Evolutionary conservation across 1,140 invertebrate genomes (phyloP), one percentile per base, ranked within the genome.

Genomic region (Doryteuthis pealeii): DNA sequence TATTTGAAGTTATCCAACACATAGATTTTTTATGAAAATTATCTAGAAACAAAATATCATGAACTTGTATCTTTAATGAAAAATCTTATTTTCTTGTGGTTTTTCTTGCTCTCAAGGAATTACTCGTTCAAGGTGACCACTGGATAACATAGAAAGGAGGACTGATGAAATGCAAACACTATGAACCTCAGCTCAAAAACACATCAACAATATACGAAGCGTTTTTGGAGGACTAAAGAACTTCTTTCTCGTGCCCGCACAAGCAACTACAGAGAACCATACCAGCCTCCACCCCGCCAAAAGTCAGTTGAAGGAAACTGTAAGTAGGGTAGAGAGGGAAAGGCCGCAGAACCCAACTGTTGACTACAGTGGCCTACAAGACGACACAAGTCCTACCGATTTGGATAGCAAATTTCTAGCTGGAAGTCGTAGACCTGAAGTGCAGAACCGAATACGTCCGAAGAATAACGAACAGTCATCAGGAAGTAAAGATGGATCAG

Each of bases 121-220:
- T 99, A 5, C 88, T 93, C 22, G 91, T 92, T 75, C 96, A 99
- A 89, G 89, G 95, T 54, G 96, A 99, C 86, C 94, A 86, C 88
- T 99, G 5, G 92, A 97, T 86, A 93, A 93, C 86, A 95, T 95
- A 0, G 95, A 96, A 81, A 92, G 91, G 81, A 92, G 95, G 79
- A 89, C 97, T 54, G 96, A 97, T 86, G 93, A 95, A 84, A 98
- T 69, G 96, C 97, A 85, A 91, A 91, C 15, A 95, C 94, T 10
- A 88, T 97, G 67, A n/a, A 91, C 94, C 75, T 92, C 93, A 76
- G 97, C 95, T 80, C 96, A 98, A 83, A 95, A 95, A 84, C 95
- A 97, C 89, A 92, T 99, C 66, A 96, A 96, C 89, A 94, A 93
- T 54, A 95, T 98, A 72, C 98, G 98, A 88, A 96, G 94, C 85